phyloP scores from a whole-genome alignment of 2,888 invertebrate genomes.

The Orgyia antiqua region DNA sequence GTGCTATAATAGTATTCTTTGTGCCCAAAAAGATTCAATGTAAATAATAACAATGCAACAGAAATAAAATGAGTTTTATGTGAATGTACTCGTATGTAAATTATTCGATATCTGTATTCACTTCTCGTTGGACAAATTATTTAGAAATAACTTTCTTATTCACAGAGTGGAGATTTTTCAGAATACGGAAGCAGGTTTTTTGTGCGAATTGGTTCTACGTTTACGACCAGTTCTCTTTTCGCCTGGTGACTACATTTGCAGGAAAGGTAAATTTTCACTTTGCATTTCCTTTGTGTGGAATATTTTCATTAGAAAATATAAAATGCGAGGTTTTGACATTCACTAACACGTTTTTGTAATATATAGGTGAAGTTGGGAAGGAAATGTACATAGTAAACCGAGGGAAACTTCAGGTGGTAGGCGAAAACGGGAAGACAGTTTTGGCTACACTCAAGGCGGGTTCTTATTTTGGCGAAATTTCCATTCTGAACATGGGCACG shows the following conservation, averaged over 20 bases:
- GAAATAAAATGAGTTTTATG: too few species aligned
- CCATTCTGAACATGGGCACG: constrained; percentile 99
- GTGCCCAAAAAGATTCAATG: too few species aligned
- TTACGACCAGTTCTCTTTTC: constrained; percentile 97
- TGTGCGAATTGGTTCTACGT: constrained; percentile 96
- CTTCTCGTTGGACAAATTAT: too few species aligned
- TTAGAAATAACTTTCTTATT: constrained; percentile 5
- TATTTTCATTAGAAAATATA: constrained; percentile 4
- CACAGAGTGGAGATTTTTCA: constrained; percentile 97
- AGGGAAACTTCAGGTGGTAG: constrained; percentile 96
- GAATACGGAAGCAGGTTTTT: constrained; percentile 99
- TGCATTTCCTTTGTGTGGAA: constrained; percentile 6
- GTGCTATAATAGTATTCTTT: too few species aligned
- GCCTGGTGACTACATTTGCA: constrained; percentile 98
- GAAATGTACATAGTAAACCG: constrained; percentile 99
- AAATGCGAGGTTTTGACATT: constrained; percentile 1
- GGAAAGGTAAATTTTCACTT: constrained; percentile 87
- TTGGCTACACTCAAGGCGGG: constrained; percentile 98
- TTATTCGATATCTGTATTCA: too few species aligned
- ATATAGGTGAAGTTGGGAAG: constrained; percentile 97
- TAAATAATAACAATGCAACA: too few species aligned
- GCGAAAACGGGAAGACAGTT: constrained; percentile 96
- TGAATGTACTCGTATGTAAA: too few species aligned
- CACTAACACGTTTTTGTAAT: background rate
- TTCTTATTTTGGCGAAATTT: constrained; percentile 99